Evolutionary conservation across 2,888 invertebrate species (phyloP), one percentile per base, ranked within the genome.

Genomic region (Cephalotes varians): DNA sequence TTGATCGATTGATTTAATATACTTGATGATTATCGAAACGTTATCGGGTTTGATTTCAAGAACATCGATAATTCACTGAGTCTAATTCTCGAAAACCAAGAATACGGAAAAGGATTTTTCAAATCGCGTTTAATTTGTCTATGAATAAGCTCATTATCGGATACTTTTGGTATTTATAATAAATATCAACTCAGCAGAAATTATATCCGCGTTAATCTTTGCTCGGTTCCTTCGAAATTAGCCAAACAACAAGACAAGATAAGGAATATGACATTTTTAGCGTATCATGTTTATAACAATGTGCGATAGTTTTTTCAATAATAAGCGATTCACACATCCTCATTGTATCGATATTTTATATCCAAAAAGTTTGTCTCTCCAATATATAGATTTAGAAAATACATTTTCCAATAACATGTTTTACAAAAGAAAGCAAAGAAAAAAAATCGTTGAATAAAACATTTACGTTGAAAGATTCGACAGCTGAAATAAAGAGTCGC

Each of bases 401-500:
- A 15, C 0, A 10, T 18, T 69, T 51, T 69, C 15, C 25, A 25
- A 40, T 4, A 0, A n/a, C 2, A 28, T 12, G 7, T 15, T 71
- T 54, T 2, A 18, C 34, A 71, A 25, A n/a, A 28, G 3, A 18
- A 37, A 21, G 15, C 1, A 25, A 40, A 34, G 12, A 3, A 65
- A 28, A 44, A 21, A 49, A 1, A 15, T 37, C 25, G 31, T 56
- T 56, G n/a, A n/a, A 12, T 2, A 18, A 34, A 44, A 58, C 5
- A 10, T 44, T 25, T 6, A 44, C 18, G 37, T 25, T 7, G 18
- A 18, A 67, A 62, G 37, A 25, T 49, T 25, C 67, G 69, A 67
- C 47, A 69, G 37, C 37, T 49, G 49, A 69, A 37, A 76, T 49
- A 51, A 67, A 67, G 37, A 25, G 37, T 76, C 51, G 25, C 73